These are phyloP conservation scores for Chrysolina oricalcia DNA, from an alignment of 2,888 invertebrate genomes.

Conservation along the genomic window DNA sequence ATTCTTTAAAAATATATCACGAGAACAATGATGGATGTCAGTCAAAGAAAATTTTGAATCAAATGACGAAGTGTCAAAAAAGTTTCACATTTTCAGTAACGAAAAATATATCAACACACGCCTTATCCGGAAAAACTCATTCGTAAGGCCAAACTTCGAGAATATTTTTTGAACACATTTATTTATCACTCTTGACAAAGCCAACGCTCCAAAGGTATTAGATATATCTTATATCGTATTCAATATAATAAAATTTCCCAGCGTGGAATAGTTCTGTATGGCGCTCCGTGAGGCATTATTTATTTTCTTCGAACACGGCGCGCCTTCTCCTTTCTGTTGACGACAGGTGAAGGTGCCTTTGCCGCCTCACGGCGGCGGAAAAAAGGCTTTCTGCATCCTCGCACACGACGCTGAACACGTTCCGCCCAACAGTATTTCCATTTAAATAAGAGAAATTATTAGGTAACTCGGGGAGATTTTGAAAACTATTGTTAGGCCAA, in stretches of 20 bases:
- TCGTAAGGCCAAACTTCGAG: no score
- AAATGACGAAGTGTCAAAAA: no score
- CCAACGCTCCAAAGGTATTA: slow-evolving; percentile 57
- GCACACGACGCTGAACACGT: slow-evolving; percentile 29
- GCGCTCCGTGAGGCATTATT: slow-evolving; percentile 59
- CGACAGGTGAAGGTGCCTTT: slow-evolving; percentile 50
- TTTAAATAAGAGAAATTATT: slow-evolving; percentile 50
- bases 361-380: slow-evolving; percentile 36
- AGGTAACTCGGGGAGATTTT: slow-evolving; percentile 27
- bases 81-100: no score
- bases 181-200: background rate
- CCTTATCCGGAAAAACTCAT: no score
- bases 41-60: no score
- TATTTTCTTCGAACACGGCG: slow-evolving; percentile 48
- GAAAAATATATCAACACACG: no score
- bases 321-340: slow-evolving; percentile 51
- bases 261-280: slow-evolving; percentile 64
- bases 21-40: no score
- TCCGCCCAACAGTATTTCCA: slow-evolving; percentile 46
- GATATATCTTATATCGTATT: slow-evolving; percentile 64
- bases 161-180: background rate
- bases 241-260: slow-evolving; percentile 64
- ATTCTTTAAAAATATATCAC: no score
- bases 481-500: background rate
- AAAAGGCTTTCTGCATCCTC: slow-evolving; percentile 42